phyloP scores from a whole-genome alignment of 2,888 invertebrate genomes.

The Agrilus biguttatus region DNA sequence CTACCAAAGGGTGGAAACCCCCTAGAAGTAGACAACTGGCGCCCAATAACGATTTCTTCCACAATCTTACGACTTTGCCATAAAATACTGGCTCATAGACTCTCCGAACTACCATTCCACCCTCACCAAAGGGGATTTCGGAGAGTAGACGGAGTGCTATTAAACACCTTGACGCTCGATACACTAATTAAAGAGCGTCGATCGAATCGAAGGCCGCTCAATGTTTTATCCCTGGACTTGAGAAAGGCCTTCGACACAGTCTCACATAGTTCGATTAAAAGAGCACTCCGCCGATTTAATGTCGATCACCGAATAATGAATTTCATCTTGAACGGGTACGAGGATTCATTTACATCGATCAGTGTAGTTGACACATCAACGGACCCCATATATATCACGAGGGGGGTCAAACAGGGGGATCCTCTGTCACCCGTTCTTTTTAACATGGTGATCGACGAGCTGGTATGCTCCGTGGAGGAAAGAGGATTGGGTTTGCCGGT shows the following conservation, averaged over 20 bases:
- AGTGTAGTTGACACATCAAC: conserved; percentile 10
- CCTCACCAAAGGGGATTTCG: conserved; percentile 17
- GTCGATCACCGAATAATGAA: conserved; percentile 11
- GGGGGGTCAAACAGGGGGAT: too few relatives aligned
- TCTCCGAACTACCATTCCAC: conserved; percentile 4
- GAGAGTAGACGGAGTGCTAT: conserved; percentile 23
- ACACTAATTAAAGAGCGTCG: conserved; percentile 16
- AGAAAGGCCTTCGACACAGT: conserved; percentile 27
- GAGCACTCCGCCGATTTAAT: conserved; percentile 12
- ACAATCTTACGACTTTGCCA: too few relatives aligned
- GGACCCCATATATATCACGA: too few relatives aligned
- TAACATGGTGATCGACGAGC: too few relatives aligned
- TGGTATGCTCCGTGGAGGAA: too few relatives aligned
- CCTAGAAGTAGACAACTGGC: too few relatives aligned
- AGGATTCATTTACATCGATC: conserved; percentile 12
- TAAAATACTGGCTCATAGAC: too few relatives aligned
- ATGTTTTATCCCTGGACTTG: conserved; percentile 25
- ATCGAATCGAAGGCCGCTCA: conserved; percentile 15
- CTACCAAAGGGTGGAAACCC: too few relatives aligned
- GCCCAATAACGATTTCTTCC: too few relatives aligned
- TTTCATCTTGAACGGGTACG: conserved; percentile 12
- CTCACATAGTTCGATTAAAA: conserved; percentile 10
- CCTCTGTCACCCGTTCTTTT: too few relatives aligned
- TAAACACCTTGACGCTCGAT: conserved; percentile 20
- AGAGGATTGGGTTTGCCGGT: too few relatives aligned